These are phyloP conservation scores for Protobothrops mucrosquamatus DNA, from an alignment of 2,113 vertebrate genomes.

Conservation along the genomic window DNA sequence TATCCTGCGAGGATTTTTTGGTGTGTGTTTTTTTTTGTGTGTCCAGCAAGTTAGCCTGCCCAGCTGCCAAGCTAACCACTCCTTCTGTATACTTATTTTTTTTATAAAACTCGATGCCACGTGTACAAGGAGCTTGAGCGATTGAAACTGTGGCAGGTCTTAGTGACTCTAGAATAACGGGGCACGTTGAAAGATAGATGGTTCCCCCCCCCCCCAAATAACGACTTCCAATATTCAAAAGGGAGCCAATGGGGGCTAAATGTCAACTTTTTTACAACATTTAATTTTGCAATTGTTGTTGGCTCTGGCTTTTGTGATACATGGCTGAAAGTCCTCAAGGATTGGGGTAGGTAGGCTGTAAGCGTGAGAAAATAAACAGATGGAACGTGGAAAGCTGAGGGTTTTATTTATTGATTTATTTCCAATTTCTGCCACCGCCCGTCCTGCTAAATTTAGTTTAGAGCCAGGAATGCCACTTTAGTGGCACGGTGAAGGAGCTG, in stretches of 20 bases:
- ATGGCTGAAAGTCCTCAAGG: not conserved
- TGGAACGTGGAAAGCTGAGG: not conserved
- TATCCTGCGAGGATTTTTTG: not conserved
- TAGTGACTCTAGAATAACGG: not conserved
- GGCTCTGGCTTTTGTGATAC: not conserved
- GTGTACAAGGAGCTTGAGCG: not conserved
- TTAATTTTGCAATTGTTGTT: not conserved
- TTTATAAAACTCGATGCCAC: not conserved
- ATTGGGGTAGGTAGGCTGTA: not conserved
- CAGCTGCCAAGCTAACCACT: not conserved
- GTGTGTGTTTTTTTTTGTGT: not conserved
- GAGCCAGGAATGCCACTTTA: not conserved
- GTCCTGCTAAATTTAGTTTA: not conserved
- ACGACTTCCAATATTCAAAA: accelerated
- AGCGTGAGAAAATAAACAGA: not conserved
- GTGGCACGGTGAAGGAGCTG: not conserved
- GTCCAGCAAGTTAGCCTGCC: not conserved
- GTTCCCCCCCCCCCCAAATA: not conserved
- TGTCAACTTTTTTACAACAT: not conserved
- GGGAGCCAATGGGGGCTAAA: not conserved
- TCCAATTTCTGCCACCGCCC: not conserved
- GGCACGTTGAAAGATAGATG: not conserved
- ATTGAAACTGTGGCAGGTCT: not conserved
- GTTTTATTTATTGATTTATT: not conserved
- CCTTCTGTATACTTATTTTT: not conserved